Percentiles rank a stretch among this genome's conserved stretches.
These are phyloP conservation scores for Crossaster papposus DNA, from an alignment of 53 echinoderm and acorn worm genomes.

Conservation along the genomic window DNA sequence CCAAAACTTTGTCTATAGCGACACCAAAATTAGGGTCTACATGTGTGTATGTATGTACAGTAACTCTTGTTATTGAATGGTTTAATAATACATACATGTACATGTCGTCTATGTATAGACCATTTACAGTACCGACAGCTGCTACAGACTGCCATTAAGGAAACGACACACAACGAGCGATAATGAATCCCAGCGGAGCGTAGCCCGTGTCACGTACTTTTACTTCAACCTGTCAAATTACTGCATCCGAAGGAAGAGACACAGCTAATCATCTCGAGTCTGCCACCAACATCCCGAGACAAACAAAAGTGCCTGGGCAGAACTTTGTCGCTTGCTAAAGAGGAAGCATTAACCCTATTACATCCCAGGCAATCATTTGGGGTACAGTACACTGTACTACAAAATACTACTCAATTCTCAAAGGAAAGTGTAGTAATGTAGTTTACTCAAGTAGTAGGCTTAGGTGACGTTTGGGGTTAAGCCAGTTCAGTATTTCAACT, in stretches of 20 bases:
- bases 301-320: neutral
- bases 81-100: too few relatives aligned
- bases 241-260: constrained; percentile 1
- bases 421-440: too few relatives aligned
- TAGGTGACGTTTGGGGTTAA: too few relatives aligned
- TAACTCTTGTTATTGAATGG: too few relatives aligned
- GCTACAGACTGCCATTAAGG: neutral
- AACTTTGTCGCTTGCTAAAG: neutral
- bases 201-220: neutral
- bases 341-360: neutral
- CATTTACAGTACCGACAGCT: neutral
- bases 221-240: neutral
- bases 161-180: neutral
- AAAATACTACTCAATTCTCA: too few relatives aligned
- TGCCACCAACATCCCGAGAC: neutral
- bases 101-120: neutral
- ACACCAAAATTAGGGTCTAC: too few relatives aligned
- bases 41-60: too few relatives aligned
- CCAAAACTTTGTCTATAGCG: too few relatives aligned
- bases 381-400: too few relatives aligned
- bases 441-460: too few relatives aligned
- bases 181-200: neutral
- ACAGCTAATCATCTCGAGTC: neutral
- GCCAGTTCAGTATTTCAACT: too few relatives aligned
- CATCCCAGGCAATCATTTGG: neutral